A percentile compares a stretch with the other conserved stretches of the same genome.
Conservation (phyloP, 2,797 vertebrate genomes). For the Nothura maculosa region DNA sequence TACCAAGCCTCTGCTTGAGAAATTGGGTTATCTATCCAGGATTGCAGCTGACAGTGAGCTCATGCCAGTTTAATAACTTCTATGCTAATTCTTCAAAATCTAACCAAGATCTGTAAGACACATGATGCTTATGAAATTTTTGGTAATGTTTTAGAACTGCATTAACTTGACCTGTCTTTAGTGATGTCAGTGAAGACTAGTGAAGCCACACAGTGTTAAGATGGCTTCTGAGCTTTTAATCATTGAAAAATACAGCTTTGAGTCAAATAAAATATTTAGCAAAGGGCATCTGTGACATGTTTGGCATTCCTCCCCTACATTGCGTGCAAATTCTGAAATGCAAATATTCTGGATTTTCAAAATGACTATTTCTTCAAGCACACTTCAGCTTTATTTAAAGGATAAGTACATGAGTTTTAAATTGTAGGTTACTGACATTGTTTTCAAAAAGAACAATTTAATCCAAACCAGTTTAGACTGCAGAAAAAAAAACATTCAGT, state of each 20-base stretch:
- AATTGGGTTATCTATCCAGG: not conserved
- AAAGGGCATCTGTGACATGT: not conserved
- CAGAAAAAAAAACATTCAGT: not conserved
- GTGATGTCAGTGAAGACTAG: not conserved
- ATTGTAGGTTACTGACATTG: not conserved
- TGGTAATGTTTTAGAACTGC: not conserved
- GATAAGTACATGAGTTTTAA: not conserved
- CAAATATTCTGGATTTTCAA: not conserved
- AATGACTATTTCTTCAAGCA: not conserved
- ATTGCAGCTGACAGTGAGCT: not conserved
- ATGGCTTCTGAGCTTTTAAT: not conserved
- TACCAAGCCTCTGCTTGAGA: not conserved
- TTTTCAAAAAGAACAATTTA: not conserved
- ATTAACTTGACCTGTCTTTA: not conserved
- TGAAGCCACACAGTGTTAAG: not conserved
- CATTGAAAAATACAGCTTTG: not conserved
- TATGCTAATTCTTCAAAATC: not conserved
- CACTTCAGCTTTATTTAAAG: not conserved
- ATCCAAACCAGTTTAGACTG: not conserved
- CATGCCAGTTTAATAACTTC: not conserved
- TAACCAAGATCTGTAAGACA: not conserved
- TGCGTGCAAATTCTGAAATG: not conserved
- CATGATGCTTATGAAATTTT: fast-evolving
- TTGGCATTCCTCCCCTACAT: not conserved
- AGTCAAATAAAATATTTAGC: not conserved